These are phyloP conservation scores for Lutjanus argentimaculatus DNA, from an alignment of 2,797 vertebrate genomes.

Conservation along the genomic window DNA sequence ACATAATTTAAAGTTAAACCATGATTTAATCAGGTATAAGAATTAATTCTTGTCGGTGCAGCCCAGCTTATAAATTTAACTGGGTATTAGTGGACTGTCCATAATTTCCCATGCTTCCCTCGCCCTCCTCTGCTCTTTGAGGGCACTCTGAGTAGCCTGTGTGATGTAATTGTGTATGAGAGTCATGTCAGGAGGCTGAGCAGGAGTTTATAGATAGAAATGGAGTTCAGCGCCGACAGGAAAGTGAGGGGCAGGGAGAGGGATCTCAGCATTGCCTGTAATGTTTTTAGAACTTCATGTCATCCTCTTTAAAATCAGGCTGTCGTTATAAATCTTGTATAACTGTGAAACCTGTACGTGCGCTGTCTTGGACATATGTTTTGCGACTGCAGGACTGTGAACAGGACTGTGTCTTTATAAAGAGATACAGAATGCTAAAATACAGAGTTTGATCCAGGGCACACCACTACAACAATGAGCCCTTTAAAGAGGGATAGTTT, in stretches of 20 bases:
- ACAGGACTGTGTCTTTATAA: not conserved
- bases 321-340: constrained; percentile 2
- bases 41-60: no score
- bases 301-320: constrained; percentile 23
- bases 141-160: constrained; percentile 36
- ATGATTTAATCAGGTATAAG: no score
- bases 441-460: not conserved
- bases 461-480: not conserved
- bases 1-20: no score
- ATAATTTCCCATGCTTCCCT: constrained; percentile 10
- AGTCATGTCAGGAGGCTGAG: constrained; percentile 53
- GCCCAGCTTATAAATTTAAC: not conserved
- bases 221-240: constrained; percentile 41
- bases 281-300: constrained; percentile 29
- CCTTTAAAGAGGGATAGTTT: not conserved
- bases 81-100: not conserved
- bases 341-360: constrained; percentile 10
- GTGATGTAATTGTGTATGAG: constrained; percentile 63
- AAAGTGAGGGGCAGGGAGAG: constrained; percentile 13
- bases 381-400: constrained; percentile 1
- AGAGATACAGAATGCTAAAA: not conserved
- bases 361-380: not conserved
- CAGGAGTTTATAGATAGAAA: constrained; percentile 58
- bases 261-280: constrained; percentile 3
- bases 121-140: constrained; percentile 25